These are phyloP conservation scores for Phaonia tiefii DNA, from an alignment of 2,888 invertebrate genomes.

Conservation along the genomic window DNA sequence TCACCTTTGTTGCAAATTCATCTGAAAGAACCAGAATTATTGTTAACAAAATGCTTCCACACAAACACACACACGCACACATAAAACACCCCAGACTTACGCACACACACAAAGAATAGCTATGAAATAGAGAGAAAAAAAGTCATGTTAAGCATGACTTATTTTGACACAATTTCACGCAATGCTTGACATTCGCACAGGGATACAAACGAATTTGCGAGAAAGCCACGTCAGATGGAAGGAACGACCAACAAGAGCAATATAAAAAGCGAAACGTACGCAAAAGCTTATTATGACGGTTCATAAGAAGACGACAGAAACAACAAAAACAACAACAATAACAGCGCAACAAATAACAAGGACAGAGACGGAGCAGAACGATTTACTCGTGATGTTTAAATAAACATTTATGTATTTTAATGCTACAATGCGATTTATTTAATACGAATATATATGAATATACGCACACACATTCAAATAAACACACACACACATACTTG, in stretches of 20 bases:
- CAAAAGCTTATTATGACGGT: constrained; percentile 35
- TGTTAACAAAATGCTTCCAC: not conserved
- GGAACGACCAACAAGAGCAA: not conserved
- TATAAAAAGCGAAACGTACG: constrained; percentile 13
- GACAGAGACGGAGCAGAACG: constrained; percentile 12
- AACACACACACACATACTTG: constrained; percentile 40
- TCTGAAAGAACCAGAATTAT: not conserved
- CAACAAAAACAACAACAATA: too few relatives aligned
- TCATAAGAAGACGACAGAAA: constrained; percentile 11
- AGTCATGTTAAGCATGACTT: constrained; percentile 64
- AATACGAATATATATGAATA: too few relatives aligned
- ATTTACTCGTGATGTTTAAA: constrained; percentile 42
- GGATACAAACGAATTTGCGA: not conserved
- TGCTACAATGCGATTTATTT: constrained; percentile 61
- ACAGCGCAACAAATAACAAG: constrained; percentile 24
- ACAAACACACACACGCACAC: not conserved
- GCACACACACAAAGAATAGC: not conserved
- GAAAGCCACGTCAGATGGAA: constrained; percentile 23
- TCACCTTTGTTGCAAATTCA: constrained; percentile 18
- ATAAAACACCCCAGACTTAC: not conserved
- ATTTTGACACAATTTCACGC: constrained; percentile 67
- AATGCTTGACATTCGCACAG: constrained; percentile 59
- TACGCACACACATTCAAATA: too few relatives aligned
- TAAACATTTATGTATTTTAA: constrained; percentile 58
- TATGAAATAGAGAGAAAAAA: constrained; percentile 32